These are phyloP conservation scores for Calyptommatus sinebrachiatus DNA, from an alignment of 2,113 vertebrate species.

Conservation along the genomic window DNA sequence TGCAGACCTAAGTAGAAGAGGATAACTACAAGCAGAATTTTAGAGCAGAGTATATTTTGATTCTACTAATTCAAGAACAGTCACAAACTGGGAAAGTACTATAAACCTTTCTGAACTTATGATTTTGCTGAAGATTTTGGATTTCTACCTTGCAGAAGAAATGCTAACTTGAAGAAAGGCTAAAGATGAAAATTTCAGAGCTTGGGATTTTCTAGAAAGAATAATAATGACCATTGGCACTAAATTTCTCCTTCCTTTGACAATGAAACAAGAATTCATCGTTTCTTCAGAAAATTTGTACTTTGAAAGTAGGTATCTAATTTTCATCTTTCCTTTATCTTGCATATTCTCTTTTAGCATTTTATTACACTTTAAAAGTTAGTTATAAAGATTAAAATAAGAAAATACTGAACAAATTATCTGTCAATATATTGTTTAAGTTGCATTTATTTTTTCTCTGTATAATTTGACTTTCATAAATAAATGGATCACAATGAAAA, in stretches of 20 bases:
- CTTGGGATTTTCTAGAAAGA: constrained; percentile 55
- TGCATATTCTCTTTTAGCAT: constrained; percentile 50
- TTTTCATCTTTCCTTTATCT: constrained; percentile 63
- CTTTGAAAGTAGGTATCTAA: constrained; percentile 75
- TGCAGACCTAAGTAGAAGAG: constrained; percentile 69
- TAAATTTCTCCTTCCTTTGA: constrained; percentile 60
- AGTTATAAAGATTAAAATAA: constrained; percentile 36
- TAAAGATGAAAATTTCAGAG: constrained; percentile 57
- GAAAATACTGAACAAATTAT: constrained; percentile 39
- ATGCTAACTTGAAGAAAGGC: constrained; percentile 53
- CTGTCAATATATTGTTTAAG: constrained; percentile 33
- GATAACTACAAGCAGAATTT: constrained; percentile 73
- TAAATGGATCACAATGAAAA: constrained; percentile 24
- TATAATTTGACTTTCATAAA: constrained; percentile 27
- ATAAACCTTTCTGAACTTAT: constrained; percentile 45
- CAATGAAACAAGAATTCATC: constrained; percentile 63
- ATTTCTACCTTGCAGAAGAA: constrained; percentile 61
- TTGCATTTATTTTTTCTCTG: constrained; percentile 21
- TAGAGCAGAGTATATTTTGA: constrained; percentile 63
- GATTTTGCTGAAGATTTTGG: constrained; percentile 55
- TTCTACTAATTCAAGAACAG: constrained; percentile 64
- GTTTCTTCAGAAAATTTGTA: constrained; percentile 65
- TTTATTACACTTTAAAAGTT: constrained; percentile 43
- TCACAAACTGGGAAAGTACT: constrained; percentile 57
- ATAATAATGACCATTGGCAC: constrained; percentile 52